These are phyloP conservation scores for Cassiopea xamachana DNA, from an alignment of 30 jellyfish, hydroid and myxozoan genomes.

Conservation along the genomic window DNA sequence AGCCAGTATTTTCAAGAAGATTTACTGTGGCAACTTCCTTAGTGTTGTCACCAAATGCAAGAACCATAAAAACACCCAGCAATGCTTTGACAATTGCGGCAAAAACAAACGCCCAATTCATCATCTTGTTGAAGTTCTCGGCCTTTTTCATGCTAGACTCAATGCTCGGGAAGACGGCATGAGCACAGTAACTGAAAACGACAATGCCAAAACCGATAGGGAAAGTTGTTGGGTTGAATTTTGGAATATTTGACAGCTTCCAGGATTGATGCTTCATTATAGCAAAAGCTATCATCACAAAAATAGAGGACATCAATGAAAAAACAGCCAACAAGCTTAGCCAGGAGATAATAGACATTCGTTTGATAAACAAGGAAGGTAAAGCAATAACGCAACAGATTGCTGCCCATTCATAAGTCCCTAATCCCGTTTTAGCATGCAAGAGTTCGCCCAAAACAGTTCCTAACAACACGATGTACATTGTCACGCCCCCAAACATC, in stretches of 20 bases:
- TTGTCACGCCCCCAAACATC: conserved; percentile 95
- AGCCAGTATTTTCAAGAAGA: conserved; percentile 66
- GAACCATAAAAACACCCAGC: conserved; percentile 92
- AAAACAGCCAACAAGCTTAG: conserved; percentile 89
- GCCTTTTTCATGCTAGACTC: conserved; percentile 96
- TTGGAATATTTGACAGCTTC: conserved; percentile 83
- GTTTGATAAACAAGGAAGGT: conserved; percentile 87
- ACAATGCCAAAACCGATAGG: conserved; percentile 96
- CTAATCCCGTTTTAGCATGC: conserved; percentile 70
- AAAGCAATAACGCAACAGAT: conserved; percentile 77
- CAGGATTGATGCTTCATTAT: conserved; percentile 75
- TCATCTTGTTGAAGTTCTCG: conserved; percentile 74
- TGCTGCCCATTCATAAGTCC: conserved; percentile 95
- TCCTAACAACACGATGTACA: conserved; percentile 89
- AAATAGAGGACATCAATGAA: conserved; percentile 83
- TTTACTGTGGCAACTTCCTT: conserved; percentile 91
- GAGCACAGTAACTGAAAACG: conserved; percentile 97
- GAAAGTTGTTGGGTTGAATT: conserved; percentile 86
- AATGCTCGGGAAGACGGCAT: conserved; percentile 97
- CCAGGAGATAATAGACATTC: conserved; percentile 97
- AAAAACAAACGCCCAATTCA: conserved; percentile 88
- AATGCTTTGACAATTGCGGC: conserved; percentile 89
- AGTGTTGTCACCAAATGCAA: conserved; percentile 86
- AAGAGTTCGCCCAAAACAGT: conserved; percentile 86
- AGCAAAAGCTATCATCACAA: conserved; percentile 81